Conservation (phyloP, 1,140 invertebrate species). For the Cyphomyrmex costatus region DNA sequence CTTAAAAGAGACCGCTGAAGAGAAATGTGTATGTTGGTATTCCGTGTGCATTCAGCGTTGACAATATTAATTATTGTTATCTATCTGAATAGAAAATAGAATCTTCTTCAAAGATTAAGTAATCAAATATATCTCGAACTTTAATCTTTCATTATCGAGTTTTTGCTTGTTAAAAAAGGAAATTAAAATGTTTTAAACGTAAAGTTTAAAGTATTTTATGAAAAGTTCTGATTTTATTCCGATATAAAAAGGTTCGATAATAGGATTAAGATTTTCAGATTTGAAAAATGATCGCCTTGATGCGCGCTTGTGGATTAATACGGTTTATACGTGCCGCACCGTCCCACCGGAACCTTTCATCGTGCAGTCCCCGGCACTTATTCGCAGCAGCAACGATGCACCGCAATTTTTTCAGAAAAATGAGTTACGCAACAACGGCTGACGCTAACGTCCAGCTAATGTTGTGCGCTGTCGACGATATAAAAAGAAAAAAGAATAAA, state of each 20-base stretch:
- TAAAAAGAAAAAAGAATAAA: conserved; percentile 5
- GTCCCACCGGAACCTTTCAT: conserved; percentile 24
- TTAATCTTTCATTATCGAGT: background rate
- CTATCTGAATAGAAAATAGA: background rate
- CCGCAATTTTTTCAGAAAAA: conserved; percentile 55
- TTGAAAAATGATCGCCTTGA: conserved; percentile 24
- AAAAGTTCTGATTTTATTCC: background rate
- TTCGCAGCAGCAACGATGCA: background rate
- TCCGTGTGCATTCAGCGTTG: background rate
- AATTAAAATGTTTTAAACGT: background rate
- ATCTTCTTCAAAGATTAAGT: background rate
- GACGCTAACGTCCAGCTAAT: conserved; percentile 21
- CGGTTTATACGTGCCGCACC: conserved; percentile 18
- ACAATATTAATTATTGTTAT: background rate
- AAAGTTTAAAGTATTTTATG: background rate
- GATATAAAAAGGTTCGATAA: background rate
- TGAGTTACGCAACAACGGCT: conserved; percentile 16
- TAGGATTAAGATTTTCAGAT: background rate
- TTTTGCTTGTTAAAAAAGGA: background rate
- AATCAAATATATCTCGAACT: background rate
- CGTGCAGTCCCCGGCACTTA: conserved; percentile 5
- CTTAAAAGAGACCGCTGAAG: background rate
- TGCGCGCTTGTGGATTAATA: conserved; percentile 42
- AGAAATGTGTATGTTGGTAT: background rate
- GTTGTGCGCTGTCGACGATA: background rate